These are phyloP conservation scores for Drosophila merina DNA, from an alignment of 2,888 invertebrate genomes.

Conservation along the genomic window DNA sequence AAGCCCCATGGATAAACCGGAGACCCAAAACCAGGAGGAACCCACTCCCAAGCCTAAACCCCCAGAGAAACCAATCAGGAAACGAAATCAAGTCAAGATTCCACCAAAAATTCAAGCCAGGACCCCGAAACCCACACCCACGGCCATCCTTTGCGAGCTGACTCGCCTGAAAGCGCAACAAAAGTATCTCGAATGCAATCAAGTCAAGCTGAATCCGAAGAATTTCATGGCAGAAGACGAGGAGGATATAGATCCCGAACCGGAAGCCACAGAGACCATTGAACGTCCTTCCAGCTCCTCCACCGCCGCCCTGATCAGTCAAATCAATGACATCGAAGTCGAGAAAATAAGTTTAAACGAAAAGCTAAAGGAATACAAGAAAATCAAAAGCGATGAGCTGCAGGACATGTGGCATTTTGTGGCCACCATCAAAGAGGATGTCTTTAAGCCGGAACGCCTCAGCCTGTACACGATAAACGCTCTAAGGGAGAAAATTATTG, in stretches of 20 bases:
- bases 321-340: conserved; percentile 79
- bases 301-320: conserved; percentile 22
- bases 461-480: conserved; percentile 67
- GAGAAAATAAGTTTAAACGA: conserved; percentile 67
- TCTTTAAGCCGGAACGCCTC: conserved; percentile 73
- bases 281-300: conserved; percentile 23
- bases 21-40: conserved; percentile 11
- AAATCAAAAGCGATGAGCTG: conserved; percentile 66
- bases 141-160: conserved; percentile 81
- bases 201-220: conserved; percentile 79
- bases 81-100: conserved; percentile 17
- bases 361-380: conserved; percentile 64
- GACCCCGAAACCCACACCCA: conserved; percentile 58
- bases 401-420: conserved; percentile 80
- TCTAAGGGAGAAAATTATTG: conserved; percentile 79
- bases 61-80: conserved; percentile 50
- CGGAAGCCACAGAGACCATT: background rate
- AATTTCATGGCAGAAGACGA: conserved; percentile 66
- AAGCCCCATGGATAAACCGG: conserved; percentile 34
- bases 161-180: conserved; percentile 83
- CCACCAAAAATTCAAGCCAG: background rate
- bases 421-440: conserved; percentile 75
- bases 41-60: conserved; percentile 19
- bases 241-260: background rate
- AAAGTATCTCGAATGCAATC: conserved; percentile 83